Conservation (phyloP, 2,113 vertebrate genomes). For the Paedocypris sp. region DNA sequence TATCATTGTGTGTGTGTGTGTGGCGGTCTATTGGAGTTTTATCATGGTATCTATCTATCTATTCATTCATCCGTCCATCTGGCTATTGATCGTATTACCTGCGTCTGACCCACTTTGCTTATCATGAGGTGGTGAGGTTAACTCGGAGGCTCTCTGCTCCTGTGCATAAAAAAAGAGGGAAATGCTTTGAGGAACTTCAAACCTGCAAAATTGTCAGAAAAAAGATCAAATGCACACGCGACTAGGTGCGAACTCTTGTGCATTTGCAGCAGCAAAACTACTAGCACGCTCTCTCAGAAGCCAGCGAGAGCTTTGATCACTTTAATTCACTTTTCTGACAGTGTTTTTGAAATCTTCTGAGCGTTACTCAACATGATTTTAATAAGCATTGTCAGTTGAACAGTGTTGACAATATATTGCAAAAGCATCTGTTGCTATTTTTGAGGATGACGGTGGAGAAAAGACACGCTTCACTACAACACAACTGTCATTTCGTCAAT, state of each 20-base stretch:
- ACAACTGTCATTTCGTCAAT: too few relatives aligned
- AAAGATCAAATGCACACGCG: too few relatives aligned
- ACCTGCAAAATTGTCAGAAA: background rate
- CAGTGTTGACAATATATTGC: background rate
- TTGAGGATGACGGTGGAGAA: background rate
- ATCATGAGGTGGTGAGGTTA: background rate
- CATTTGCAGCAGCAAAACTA: background rate
- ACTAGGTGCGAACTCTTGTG: background rate
- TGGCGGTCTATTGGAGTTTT: too few relatives aligned
- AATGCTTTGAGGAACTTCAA: background rate
- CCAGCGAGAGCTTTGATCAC: background rate
- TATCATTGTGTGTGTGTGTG: too few relatives aligned
- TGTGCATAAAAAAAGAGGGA: background rate
- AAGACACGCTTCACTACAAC: background rate
- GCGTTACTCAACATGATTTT: background rate
- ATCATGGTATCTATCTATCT: too few relatives aligned
- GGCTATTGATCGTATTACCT: too few relatives aligned
- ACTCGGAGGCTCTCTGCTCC: background rate
- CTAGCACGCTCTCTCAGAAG: background rate
- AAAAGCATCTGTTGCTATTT: background rate
- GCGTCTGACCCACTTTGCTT: too few relatives aligned
- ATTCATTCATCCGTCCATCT: too few relatives aligned
- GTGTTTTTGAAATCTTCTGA: background rate
- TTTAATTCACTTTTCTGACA: background rate
- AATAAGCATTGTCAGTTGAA: too few relatives aligned